phyloP scores from a whole-genome alignment of 2,113 vertebrate species.

The Rhinoderma darwinii region DNA sequence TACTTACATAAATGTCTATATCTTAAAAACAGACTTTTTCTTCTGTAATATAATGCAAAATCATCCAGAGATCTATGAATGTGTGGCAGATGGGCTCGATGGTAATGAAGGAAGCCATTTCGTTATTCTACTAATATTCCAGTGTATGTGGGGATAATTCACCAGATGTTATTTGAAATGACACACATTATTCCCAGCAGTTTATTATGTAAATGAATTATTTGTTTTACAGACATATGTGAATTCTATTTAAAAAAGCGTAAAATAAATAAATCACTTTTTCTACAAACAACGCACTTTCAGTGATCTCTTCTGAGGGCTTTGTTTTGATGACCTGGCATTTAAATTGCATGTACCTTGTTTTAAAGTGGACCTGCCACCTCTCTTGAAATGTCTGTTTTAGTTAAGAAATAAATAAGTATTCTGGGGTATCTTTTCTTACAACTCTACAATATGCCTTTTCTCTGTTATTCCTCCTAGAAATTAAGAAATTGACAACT shows the following conservation, averaged over 20 bases:
- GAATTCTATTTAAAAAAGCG: background rate
- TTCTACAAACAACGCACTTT: background rate
- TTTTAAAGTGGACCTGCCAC: too few species aligned
- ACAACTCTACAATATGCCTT: too few species aligned
- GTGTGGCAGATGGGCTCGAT: constrained; percentile 31
- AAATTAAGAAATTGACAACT: too few species aligned
- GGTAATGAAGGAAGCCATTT: background rate
- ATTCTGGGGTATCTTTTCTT: too few species aligned
- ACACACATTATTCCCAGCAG: background rate
- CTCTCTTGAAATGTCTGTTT: too few species aligned
- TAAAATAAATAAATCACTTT: background rate
- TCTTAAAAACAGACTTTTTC: background rate
- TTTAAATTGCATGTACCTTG: too few species aligned
- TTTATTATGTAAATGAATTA: background rate
- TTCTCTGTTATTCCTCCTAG: too few species aligned
- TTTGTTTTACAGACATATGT: constrained; percentile 14
- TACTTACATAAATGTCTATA: too few species aligned
- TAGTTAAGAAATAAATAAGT: too few species aligned
- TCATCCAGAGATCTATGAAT: background rate
- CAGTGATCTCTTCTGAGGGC: background rate
- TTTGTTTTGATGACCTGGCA: background rate
- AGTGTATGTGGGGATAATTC: constrained; percentile 4
- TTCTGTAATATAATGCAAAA: background rate
- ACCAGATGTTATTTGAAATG: constrained; percentile 36
- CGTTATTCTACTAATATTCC: background rate